Evolutionary conservation across 2,113 vertebrate species (phyloP).

Genomic region (Opisthocomus hoazin): DNA sequence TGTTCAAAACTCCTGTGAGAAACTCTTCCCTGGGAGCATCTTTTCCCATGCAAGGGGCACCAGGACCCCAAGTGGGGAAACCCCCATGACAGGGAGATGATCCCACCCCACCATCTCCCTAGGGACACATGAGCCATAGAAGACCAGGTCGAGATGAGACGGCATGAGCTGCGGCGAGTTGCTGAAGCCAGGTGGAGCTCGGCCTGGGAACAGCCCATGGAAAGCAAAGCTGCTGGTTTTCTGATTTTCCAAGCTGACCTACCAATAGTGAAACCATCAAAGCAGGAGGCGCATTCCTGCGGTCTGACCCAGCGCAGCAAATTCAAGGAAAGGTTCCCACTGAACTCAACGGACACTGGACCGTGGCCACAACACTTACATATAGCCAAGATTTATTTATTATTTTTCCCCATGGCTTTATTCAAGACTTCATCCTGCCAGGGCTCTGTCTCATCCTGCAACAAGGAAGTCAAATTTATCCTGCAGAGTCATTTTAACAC

Average conservation of each 20-base stretch:
- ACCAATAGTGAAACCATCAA: constrained; percentile 27
- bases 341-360: not conserved
- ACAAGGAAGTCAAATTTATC: constrained; percentile 7
- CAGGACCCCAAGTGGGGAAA: not conserved
- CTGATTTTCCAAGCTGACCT: not conserved
- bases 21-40: not conserved
- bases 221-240: not conserved
- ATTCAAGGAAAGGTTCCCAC: constrained; percentile 9
- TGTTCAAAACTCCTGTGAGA: not conserved
- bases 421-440: not conserved
- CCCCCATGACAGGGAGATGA: not conserved
- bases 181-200: not conserved
- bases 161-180: rapidly evolving
- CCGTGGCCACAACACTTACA: not conserved
- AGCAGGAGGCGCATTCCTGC: constrained; percentile 11
- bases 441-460: constrained; percentile 4
- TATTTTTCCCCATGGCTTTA: not conserved
- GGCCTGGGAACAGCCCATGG: not conserved
- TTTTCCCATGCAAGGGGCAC: not conserved
- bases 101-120: not conserved
- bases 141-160: rapidly evolving
- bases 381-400: not conserved
- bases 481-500: not conserved
- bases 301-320: not conserved
- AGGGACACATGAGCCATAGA: rapidly evolving